Evolutionary conservation across 2,888 invertebrate species (phyloP).

Genomic region (Drosophila picticornis): DNA sequence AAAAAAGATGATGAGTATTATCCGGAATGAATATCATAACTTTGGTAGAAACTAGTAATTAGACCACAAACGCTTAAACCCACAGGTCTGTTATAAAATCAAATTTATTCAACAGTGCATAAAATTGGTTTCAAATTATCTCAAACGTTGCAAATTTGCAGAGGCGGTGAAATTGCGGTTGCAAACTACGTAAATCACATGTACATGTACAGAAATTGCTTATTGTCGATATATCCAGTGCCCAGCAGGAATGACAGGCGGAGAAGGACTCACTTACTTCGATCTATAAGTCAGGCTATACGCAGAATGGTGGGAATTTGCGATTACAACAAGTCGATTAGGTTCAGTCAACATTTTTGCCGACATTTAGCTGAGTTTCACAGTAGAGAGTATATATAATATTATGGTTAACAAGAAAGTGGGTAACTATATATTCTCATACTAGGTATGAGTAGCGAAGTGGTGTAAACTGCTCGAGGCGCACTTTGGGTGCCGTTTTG

Average conservation of each 20-base stretch:
- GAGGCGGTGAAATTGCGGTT: conserved; percentile 18
- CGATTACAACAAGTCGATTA: not conserved
- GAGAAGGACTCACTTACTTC: not conserved
- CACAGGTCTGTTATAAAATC: not conserved
- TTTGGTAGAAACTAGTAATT: not conserved
- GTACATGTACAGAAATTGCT: conserved; percentile 11
- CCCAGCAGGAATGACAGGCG: not conserved
- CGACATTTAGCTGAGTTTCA: not conserved
- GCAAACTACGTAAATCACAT: conserved; percentile 29
- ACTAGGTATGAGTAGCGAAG: not conserved
- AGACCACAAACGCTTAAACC: not conserved
- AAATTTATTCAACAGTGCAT: conserved; percentile 21
- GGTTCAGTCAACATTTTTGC: not conserved
- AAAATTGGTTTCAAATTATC: conserved; percentile 35
- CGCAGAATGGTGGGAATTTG: not conserved
- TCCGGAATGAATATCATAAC: not conserved
- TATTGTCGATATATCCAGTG: not conserved
- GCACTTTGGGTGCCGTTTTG: not conserved
- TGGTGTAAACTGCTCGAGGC: not conserved
- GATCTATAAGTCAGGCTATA: not conserved
- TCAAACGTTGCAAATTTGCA: conserved; percentile 9
- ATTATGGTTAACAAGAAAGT: not conserved
- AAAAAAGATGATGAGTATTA: not conserved
- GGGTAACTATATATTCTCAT: not conserved
- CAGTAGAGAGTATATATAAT: not conserved